Evolutionary conservation across 2,113 vertebrate species (phyloP), one percentile per base, ranked within the genome.

Genomic region (Chaetorhynchus papuensis): DNA sequence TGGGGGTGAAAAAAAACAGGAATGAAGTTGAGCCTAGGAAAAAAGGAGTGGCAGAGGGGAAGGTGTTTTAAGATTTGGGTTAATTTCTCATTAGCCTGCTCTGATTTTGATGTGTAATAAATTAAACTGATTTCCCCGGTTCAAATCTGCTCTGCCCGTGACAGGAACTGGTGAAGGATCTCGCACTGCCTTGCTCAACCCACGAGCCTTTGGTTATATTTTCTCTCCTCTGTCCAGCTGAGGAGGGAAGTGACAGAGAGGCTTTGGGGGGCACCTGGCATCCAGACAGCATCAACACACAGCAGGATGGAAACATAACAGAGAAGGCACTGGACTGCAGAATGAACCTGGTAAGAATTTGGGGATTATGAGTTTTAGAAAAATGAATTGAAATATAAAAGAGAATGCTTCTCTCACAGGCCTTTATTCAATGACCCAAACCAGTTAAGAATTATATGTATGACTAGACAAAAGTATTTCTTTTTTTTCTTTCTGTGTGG

Each of bases 151-250:
- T 68, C 59, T 78, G 15, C 7, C 28, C 0, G 0, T 65, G 26
- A 9, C 13, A 27, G 44, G 42, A 47, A 9, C 7, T 53, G n/a
- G 4, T 13, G 13, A 78, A 16, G 18, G 22, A 17, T 47, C 44
- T 71, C 19, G 7, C 15, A 31, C 28, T 45, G 18, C 24, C 27
- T 57, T 37, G 26, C 8, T 63, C 1, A 0, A 64, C 10, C 24
- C 24, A 14, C 0, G 0, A 37, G 1, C 2, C 7, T 56, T 66
- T 66, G 2, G 4, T 18, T 16, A 5, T 7, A 12, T 56, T 59
- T 59, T 61, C 15, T 77, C 6, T 88, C 14, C 24, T 7, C 10
- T 71, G 13, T 39, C 15, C 35, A 41, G 21, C 24, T 53, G 27
- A 44, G 31, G 7, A 44, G n/a, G 6, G 23, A 15, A 78, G 9